Evolutionary conservation across 2,113 vertebrate species (phyloP), one percentile per base, ranked within the genome.

Genomic region (Zosterops japonicus): DNA sequence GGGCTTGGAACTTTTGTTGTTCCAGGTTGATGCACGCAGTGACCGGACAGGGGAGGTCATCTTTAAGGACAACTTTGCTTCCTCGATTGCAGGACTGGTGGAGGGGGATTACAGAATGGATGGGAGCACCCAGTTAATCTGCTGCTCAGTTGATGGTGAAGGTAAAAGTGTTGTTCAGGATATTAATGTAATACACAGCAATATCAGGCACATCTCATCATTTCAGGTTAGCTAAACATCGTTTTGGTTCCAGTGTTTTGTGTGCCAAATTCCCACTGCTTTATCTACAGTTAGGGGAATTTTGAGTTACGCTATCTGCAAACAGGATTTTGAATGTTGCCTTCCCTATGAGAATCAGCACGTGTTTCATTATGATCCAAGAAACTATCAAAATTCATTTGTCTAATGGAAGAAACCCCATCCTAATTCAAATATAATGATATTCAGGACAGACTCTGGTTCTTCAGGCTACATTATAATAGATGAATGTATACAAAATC

Each of bases 71-170:
- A 99, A 99, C 96, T 99, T 99, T 94, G 98, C 98, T 61, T 98
- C 99, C 16, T 99, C 99, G 2, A 92, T 99, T 85, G 99, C 99
- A 20, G 99, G 98, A 46, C 98, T 99, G 89, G 98, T 99, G 55
- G 98, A 99, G 79, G 99, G 99, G 41, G 99, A 99, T 97, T 99
- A 99, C 96, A 98, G 99, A 83, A 98, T 99, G 99, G 99, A 99
- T 83, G 99, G 99, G 83, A 98, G 98, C 61, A 95, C 97, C 12
- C 99, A 99, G 93, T 97, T 99, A 46, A 99, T 99, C 97, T 99
- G 99, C 97, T 98, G 99, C 87, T 99, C 99, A 5, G 96, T 98
- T 82, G 99, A 99, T 6, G 99, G 99, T 80, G 99, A 99, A 98
- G 98, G 99, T 99, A 70, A 68, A 92, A 46, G 98, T 98, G 14